Base-by-base conservation (phyloP, 1,140 invertebrate genomes). In the Drosophila prosaltans region DNA sequence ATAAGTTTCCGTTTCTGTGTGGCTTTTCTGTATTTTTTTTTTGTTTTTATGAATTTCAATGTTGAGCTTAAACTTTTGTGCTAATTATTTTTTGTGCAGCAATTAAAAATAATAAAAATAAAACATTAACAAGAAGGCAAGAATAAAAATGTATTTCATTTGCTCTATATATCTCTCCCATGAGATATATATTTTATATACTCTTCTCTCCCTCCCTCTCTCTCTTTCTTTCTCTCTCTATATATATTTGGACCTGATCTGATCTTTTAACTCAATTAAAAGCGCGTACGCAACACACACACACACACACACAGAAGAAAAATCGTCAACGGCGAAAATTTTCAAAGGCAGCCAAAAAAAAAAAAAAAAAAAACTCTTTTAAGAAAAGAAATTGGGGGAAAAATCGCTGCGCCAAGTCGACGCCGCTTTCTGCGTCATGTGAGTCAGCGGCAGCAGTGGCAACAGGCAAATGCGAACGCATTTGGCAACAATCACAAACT, bases 261-360 rank as follows among this genome's bases (percentile, higher is more conserved):
- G 82, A 86, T 83, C 83, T 86, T 88, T 86, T 86, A 88, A 88
- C 83, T 86, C 76, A 86, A 86, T 86, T 88, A 88, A 86, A 86
- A 86, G 80, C 83, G 82, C 79, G 74, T 77, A 88, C 83, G 80
- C 85, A 74, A 81, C 76, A 73, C 83, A 88, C 79, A 66, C 66
- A 74, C 10, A n/a, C n/a, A n/a, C 16, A 16, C 16, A 16, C 16
- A 16, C 16, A 16, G 16, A 51, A 51, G 45, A 51, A 51, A 51
- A 51, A 48, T 48, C 21, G 45, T 51, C 45, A 51, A 26, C 21
- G 21, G 45, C 45, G 8, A 51, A 51, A 21, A 26, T 51, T 85
- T 84, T 84, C 81, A 84, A 84, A 84, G 74, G 74, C 81, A 85
- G 71, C 58, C 54, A 45, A 41, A 66, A 28, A 21, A 57, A 51